phyloP scores from a whole-genome alignment of 2,113 vertebrate species.

The Eudyptes chrysolophus region DNA sequence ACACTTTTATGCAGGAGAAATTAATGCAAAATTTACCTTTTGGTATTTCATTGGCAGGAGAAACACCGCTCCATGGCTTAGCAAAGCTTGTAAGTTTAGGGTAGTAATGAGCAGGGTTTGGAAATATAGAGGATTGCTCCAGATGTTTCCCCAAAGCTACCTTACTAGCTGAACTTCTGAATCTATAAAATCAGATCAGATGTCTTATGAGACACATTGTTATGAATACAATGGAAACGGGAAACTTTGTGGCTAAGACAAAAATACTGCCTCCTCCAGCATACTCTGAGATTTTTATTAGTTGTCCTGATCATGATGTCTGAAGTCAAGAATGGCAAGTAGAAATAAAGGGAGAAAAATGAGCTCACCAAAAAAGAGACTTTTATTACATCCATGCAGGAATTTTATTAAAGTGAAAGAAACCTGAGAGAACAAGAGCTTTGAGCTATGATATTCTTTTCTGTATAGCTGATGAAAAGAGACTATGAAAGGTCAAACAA shows the following conservation, averaged over 20 bases:
- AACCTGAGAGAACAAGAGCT: slow-evolving; percentile 28
- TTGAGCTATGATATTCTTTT: slow-evolving; percentile 35
- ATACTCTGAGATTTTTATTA: neutral
- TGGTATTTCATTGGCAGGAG: neutral
- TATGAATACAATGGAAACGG: neutral
- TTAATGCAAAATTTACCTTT: neutral
- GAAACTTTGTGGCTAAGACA: neutral
- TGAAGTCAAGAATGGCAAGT: neutral
- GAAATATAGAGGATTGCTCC: neutral
- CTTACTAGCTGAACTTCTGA: neutral
- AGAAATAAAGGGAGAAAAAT: slow-evolving; percentile 8
- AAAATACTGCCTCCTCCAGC: neutral
- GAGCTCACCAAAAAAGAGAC: neutral
- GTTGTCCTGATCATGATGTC: neutral
- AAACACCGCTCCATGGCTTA: neutral
- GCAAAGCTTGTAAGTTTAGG: neutral
- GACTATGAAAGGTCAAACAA: slow-evolving; percentile 40
- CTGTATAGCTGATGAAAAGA: slow-evolving; percentile 41
- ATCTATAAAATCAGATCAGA: neutral
- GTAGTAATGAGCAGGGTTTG: neutral
- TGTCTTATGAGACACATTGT: neutral
- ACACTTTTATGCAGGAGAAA: neutral
- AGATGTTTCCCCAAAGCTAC: neutral
- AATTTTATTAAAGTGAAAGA: slow-evolving; percentile 49
- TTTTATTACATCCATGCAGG: slow-evolving; percentile 29